phyloP scores from a whole-genome alignment of 2,888 invertebrate species.

The Acleris holmiana region DNA sequence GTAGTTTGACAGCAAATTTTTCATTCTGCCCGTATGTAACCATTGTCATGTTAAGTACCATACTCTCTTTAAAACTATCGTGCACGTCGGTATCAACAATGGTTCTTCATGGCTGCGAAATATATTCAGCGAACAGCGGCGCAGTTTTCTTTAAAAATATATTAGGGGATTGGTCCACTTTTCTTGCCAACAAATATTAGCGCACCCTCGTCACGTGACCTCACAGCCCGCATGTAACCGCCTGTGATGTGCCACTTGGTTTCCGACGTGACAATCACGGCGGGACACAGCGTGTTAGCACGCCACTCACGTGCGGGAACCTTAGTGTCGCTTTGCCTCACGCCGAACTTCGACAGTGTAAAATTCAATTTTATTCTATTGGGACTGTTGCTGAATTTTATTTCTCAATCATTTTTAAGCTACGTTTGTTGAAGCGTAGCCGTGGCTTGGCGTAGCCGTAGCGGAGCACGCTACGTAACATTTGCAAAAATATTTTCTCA shows the following conservation, averaged over 20 bases:
- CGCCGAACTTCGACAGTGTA: constrained; percentile 33
- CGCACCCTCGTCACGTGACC: constrained; percentile 30
- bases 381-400: constrained; percentile 6
- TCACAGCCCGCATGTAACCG: constrained; percentile 39
- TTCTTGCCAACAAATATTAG: neutral
- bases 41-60: too few species aligned
- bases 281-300: constrained; percentile 42
- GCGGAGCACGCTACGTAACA: too few species aligned
- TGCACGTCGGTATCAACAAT: too few species aligned
- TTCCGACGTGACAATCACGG: constrained; percentile 52
- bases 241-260: constrained; percentile 41
- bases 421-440: neutral
- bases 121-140: neutral
- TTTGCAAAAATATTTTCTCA: too few species aligned
- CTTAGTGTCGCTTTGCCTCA: constrained; percentile 55
- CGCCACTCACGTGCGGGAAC: constrained; percentile 41
- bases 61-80: too few species aligned
- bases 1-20: too few species aligned
- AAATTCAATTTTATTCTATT: constrained; percentile 12
- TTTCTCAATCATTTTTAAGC: neutral
- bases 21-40: too few species aligned
- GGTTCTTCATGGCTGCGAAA: neutral
- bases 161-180: neutral
- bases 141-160: neutral
- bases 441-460: constrained; percentile 3